Evolutionary conservation across 1,140 invertebrate genomes (phyloP).

Genomic region (Gonioctena quinquepunctata): DNA sequence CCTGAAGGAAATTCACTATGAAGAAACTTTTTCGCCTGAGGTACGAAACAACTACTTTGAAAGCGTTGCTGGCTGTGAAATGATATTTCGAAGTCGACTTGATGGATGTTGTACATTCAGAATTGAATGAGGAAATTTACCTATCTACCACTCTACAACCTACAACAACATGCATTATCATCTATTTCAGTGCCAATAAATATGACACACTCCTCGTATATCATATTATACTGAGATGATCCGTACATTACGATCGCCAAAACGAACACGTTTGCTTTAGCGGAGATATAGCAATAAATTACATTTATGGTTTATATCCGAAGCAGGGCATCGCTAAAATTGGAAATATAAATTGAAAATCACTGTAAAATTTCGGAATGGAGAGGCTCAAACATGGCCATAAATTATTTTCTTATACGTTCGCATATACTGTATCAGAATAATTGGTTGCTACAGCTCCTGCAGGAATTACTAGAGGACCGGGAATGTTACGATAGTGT

Average conservation of each 20-base stretch:
- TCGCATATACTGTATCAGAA: slow-evolving; percentile 7
- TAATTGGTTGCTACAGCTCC: slow-evolving; percentile 11
- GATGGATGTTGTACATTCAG: too few relatives aligned
- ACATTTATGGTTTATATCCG: slow-evolving; percentile 16
- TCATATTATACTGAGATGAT: slow-evolving; percentile 18
- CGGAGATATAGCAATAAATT: slow-evolving; percentile 18
- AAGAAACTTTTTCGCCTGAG: too few relatives aligned
- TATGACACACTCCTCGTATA: not conserved
- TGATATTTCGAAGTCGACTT: too few relatives aligned
- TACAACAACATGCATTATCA: too few relatives aligned
- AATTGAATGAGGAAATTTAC: too few relatives aligned
- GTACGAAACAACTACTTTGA: too few relatives aligned
- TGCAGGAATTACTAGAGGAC: not conserved
- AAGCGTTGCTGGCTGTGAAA: too few relatives aligned
- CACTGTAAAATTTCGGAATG: slow-evolving; percentile 19
- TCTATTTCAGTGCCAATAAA: not conserved
- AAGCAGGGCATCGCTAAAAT: slow-evolving; percentile 13
- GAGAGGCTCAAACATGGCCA: slow-evolving; percentile 4
- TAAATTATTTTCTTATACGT: slow-evolving; percentile 17
- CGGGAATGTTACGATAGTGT: not conserved
- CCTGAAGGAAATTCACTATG: too few relatives aligned
- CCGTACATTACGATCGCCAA: slow-evolving; percentile 20
- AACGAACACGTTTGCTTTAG: slow-evolving; percentile 16
- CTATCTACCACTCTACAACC: too few relatives aligned
- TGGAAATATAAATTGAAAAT: slow-evolving; percentile 21